Conservation (phyloP, 2,113 vertebrate genomes). For the Cochlearius cochlearius region DNA sequence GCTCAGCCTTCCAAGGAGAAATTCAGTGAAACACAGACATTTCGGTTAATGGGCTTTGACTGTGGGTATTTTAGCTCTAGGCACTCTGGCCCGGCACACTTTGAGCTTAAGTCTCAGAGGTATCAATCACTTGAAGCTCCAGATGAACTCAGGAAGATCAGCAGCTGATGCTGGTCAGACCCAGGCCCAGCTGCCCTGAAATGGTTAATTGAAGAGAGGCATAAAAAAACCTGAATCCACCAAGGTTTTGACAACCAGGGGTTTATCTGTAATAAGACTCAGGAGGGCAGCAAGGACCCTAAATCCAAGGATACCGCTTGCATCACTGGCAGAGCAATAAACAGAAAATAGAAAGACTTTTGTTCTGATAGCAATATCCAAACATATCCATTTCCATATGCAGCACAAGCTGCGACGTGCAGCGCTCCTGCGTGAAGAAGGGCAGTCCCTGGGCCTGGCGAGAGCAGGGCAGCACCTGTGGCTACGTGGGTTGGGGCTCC, state of each 20-base stretch:
- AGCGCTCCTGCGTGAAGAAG: not conserved
- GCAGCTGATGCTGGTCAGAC: not conserved
- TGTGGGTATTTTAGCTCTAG: not conserved
- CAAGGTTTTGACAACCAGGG: not conserved
- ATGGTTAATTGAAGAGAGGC: not conserved
- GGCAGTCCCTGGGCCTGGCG: not conserved
- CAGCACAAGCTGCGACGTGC: not conserved
- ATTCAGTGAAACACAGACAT: not conserved
- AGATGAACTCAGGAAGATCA: not conserved
- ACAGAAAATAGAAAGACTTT: not conserved
- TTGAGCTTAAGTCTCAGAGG: slow-evolving; percentile 1
- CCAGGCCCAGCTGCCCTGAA: not conserved
- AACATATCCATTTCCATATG: not conserved
- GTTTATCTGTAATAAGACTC: not conserved
- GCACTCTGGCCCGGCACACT: not conserved
- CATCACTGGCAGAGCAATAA: not conserved
- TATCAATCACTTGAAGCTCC: not conserved
- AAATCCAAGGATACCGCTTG: not conserved
- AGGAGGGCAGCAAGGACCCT: not conserved
- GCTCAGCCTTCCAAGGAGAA: not conserved
- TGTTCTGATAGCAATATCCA: not conserved
- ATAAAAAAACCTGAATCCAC: not conserved
- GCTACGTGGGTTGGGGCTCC: not conserved
- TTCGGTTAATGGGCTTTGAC: not conserved
- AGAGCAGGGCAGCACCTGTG: not conserved